Conservation (phyloP, 2,888 invertebrate genomes). For the Tetrapedia diversipes region DNA sequence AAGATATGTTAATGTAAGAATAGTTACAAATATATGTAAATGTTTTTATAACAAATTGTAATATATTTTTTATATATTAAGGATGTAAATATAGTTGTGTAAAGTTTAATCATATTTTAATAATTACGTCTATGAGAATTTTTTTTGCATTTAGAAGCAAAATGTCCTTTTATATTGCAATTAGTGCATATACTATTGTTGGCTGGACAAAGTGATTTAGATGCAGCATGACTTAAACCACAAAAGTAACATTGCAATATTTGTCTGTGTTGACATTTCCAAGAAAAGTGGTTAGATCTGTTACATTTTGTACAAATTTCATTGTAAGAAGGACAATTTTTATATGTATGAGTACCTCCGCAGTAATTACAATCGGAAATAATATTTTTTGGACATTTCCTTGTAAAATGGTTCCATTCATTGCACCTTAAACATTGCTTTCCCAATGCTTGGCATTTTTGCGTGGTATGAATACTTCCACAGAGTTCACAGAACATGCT, state of each 20-base stretch:
- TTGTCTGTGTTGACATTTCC: constrained; percentile 11
- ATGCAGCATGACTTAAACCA: constrained; percentile 5
- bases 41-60: neutral
- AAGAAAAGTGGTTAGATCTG: constrained; percentile 40
- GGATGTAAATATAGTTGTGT: neutral
- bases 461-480: constrained; percentile 9
- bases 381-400: constrained; percentile 30
- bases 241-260: constrained; percentile 14
- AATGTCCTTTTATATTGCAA: constrained; percentile 13
- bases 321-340: constrained; percentile 41
- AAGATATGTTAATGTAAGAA: constrained; percentile 1
- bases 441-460: constrained; percentile 39
- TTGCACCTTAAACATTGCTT: constrained; percentile 47
- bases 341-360: constrained; percentile 31
- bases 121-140: neutral
- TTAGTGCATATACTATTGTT: neutral
- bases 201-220: constrained; percentile 22
- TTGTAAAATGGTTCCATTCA: constrained; percentile 31
- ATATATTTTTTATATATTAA: neutral
- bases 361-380: constrained; percentile 24
- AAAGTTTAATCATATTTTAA: neutral
- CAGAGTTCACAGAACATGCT: constrained; percentile 22
- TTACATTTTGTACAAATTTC: constrained; percentile 47
- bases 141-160: constrained; percentile 5
- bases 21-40: neutral